Base-by-base conservation (phyloP, 2,113 vertebrate genomes). In the Coptodon rendalli region DNA sequence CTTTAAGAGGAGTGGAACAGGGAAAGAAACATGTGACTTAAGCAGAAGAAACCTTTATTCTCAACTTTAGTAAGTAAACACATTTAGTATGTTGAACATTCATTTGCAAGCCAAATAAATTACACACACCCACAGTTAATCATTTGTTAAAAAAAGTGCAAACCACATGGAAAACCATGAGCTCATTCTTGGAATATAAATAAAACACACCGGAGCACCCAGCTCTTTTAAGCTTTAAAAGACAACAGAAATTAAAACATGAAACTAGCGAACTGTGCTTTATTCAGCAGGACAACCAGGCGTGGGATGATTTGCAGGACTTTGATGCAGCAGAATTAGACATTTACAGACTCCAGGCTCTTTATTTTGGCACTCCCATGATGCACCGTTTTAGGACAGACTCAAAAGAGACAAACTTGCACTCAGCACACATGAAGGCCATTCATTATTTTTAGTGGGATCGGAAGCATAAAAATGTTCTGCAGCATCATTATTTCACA, bases 41-140 rank as follows among this genome's bases (percentile, higher is more conserved):
- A 86, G 83, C 88, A 85, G 57, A 82, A 86, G n/a, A 87, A 92
- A 87, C 38, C 76, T 95, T 95, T 95, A 95, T 94, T 95, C 3
- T 81, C 54, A 91, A 83, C 40, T 29, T 81, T 43, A 84, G 38
- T 52, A 83, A 78, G 82, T 78, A 87, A 90, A 92, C 90, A 94
- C 85, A 76, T 88, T 87, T 86, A 93, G 76, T 78, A 87, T 83
- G 78, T 89, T 82, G 4, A 52, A 91, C 91, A 90, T 91, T 92
- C 48, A 90, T 88, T 89, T 89, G 68, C 76, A 92, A 92, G 89
- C 82, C 36, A 90, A 61, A 95, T 91, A 92, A 90, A 92, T 91
- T 88, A 93, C 81, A 94, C 1, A 73, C 80, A 83, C 29, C 73
- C 17, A 54, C 14, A 84, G 43, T 87, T 90, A 89, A 90, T 88